Evolutionary conservation across 2,113 vertebrate genomes (phyloP).

Genomic region (Nesoenas mayeri): DNA sequence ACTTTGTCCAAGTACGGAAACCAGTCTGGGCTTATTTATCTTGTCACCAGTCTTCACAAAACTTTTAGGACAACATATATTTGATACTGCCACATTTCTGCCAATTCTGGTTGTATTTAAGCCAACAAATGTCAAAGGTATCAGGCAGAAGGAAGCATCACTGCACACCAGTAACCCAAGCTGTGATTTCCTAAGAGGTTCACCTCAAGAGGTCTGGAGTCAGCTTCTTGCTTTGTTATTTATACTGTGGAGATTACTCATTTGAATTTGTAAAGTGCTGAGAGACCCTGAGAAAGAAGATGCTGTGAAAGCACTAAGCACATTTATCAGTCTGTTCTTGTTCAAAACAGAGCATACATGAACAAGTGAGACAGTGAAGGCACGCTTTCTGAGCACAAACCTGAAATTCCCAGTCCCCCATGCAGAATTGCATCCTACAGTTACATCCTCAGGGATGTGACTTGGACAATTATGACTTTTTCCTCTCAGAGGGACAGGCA

Average conservation of each 20-base stretch:
- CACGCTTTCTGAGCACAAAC: not conserved
- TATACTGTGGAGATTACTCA: not conserved
- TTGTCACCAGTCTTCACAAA: not conserved
- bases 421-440: not conserved
- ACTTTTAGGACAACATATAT: not conserved
- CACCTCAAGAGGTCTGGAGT: not conserved
- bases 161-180: not conserved
- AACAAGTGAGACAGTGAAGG: not conserved
- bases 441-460: not conserved
- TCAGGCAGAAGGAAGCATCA: not conserved
- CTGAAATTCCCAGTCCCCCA: not conserved
- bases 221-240: not conserved
- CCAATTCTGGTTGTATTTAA: not conserved
- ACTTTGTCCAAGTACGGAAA: not conserved
- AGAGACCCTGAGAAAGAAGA: not conserved
- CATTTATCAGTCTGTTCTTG: not conserved
- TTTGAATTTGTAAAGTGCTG: not conserved
- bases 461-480: not conserved
- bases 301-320: not conserved
- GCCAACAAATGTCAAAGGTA: not conserved
- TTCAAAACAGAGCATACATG: not conserved
- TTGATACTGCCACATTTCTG: not conserved
- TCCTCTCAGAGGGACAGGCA: not conserved
- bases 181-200: not conserved
- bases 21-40: not conserved